A percentile compares a stretch with the other conserved stretches of the same genome.
These are phyloP conservation scores for Meiosimyza platycephala DNA, from an alignment of 2,888 invertebrate genomes.

Conservation along the genomic window DNA sequence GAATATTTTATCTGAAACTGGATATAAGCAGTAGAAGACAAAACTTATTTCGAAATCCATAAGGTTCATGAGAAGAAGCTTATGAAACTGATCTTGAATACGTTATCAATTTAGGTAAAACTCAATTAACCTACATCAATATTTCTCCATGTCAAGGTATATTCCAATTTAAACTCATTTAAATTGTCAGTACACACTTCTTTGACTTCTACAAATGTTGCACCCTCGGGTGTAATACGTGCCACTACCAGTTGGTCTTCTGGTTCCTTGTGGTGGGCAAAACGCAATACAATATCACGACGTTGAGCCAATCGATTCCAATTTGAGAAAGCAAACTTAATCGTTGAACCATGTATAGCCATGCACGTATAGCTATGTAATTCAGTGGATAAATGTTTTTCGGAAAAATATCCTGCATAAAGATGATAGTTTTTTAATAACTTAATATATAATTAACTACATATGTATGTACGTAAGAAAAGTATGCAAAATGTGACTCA, in stretches of 20 bases:
- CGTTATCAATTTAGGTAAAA: background rate
- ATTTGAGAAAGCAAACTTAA: conserved; percentile 56
- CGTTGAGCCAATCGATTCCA: conserved; percentile 63
- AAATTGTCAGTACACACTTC: conserved; percentile 58
- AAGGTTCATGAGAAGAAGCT: background rate
- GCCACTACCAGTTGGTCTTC: conserved; percentile 50
- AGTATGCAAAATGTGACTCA: background rate
- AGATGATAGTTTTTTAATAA: too few species aligned
- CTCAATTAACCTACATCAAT: conserved; percentile 51
- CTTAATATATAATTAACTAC: too few species aligned
- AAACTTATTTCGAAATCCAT: background rate
- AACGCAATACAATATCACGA: conserved; percentile 55
- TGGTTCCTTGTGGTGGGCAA: conserved; percentile 50
- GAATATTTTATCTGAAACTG: too few species aligned
- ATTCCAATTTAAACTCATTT: conserved; percentile 52
- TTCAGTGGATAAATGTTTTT: conserved; percentile 59
- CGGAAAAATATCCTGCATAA: conserved; percentile 52
- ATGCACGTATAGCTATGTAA: conserved; percentile 59
- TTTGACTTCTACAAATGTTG: conserved; percentile 56
- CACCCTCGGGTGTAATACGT: conserved; percentile 57
- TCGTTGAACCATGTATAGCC: conserved; percentile 53
- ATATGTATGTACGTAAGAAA: too few species aligned
- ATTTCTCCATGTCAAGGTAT: conserved; percentile 59
- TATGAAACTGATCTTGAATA: background rate
- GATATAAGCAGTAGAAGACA: too few species aligned